phyloP scores from a whole-genome alignment of 2,888 invertebrate species.

The Lepidochrysops patricia region DNA sequence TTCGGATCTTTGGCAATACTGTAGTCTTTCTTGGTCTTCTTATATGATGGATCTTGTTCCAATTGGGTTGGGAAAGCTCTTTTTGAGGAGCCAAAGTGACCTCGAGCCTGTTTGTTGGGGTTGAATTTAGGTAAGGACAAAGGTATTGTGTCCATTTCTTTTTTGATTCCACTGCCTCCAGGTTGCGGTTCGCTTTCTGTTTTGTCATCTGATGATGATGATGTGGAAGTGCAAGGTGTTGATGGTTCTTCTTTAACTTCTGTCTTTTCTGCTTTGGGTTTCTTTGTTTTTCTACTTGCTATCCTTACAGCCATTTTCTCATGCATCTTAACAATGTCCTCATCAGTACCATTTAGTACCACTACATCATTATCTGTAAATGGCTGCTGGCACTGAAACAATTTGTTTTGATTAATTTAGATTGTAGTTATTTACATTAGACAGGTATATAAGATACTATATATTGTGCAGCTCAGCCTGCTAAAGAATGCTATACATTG shows the following conservation, averaged over 20 bases:
- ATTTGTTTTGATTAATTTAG: constrained; percentile 16
- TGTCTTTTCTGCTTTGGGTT: constrained; percentile 50
- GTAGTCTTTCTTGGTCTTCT: constrained; percentile 85
- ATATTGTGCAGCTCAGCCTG: no score
- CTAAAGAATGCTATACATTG: no score
- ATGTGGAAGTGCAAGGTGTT: constrained; percentile 28
- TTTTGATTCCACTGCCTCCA: constrained; percentile 45
- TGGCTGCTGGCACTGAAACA: constrained; percentile 82
- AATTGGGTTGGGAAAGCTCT: constrained; percentile 50
- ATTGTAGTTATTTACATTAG: no score
- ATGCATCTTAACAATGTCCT: constrained; percentile 80
- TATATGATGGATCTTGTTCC: constrained; percentile 79
- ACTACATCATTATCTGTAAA: constrained; percentile 87
- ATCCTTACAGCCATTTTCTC: constrained; percentile 79
- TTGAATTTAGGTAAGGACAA: constrained; percentile 60
- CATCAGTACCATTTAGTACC: constrained; percentile 89
- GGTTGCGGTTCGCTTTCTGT: constrained; percentile 54
- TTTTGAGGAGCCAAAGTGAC: constrained; percentile 62
- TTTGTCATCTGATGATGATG: constrained; percentile 32
- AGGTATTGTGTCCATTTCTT: constrained; percentile 63
- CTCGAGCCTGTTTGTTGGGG: constrained; percentile 54
- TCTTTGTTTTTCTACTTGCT: constrained; percentile 81
- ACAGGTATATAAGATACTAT: no score
- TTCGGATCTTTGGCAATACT: constrained; percentile 94
- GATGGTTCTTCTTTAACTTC: constrained; percentile 37